Base-by-base conservation (phyloP, 2,797 vertebrate species). In the Fundulus diaphanus region DNA sequence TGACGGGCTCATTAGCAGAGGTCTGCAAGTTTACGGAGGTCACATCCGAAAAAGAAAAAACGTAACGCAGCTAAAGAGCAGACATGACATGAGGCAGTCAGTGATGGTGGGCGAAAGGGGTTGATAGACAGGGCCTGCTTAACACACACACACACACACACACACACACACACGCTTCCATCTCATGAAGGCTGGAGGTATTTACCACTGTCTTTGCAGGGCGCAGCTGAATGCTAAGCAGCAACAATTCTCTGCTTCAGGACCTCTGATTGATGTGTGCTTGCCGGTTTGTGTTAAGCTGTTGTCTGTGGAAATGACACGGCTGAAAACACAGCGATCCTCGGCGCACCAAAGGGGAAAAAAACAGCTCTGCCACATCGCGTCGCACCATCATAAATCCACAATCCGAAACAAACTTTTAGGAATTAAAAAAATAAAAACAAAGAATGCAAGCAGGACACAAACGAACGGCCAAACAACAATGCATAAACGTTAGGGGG, bases 181-280 rank as follows among this genome's bases (percentile, higher is more conserved):
- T 85, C 85, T 91, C 83, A 72, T 85, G 83, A 81, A 72, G 83
- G 74, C 81, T 82, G 78, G 80, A 91, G 87, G 90, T 93, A 92
- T 94, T 92, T 93, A 91, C 88, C 86, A 83, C 85, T 89, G 89
- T 93, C 90, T 93, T 89, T 91, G 90, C 90, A 80, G 82, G 87
- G 85, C 46, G 74, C 76, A 82, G 80, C 88, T 89, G 93, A 93
- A 94, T 92, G 92, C 85, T 86, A 93, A 94, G 90, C 86, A 91
- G 91, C 13, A 86, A 89, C 90, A 88, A 91, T 89, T 90, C 92
- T 90, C 90, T 89, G 88, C 94, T 93, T 91, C 89, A 87, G 89
- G 84, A 91, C 90, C 82, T 77, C 80, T 95, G 95, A 96, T 93
- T 95, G 95, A 96, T 93, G 93, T 90, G 89, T 85, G 92, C 90